Conservation (phyloP, 1,140 invertebrate genomes). For the Drosophila takahashii region DNA sequence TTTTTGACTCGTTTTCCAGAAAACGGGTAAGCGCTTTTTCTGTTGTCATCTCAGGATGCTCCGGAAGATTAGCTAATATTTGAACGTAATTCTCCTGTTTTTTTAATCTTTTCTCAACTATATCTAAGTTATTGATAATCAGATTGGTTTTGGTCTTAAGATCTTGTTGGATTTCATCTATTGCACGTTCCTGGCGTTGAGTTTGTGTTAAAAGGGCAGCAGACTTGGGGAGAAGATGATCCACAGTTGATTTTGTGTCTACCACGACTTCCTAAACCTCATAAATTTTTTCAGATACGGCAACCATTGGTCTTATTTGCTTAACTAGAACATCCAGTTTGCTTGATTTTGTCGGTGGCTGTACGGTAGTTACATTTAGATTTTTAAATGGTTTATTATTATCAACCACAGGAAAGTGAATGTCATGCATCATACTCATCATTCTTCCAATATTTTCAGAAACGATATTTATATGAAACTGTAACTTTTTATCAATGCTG, state of each 20-base stretch:
- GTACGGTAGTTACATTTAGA: slow-evolving; percentile 85
- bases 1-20: slow-evolving; percentile 90
- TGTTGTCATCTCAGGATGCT: slow-evolving; percentile 89
- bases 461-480: slow-evolving; percentile 93
- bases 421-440: slow-evolving; percentile 90
- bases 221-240: slow-evolving; percentile 93
- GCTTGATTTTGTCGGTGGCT: slow-evolving; percentile 87
- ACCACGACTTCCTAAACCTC: slow-evolving; percentile 95
- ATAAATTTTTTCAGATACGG: slow-evolving; percentile 95
- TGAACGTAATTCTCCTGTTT: slow-evolving; percentile 91
- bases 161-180: slow-evolving; percentile 94
- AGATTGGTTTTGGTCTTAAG: slow-evolving; percentile 92
- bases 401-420: slow-evolving; percentile 92
- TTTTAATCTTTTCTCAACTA: slow-evolving; percentile 92
- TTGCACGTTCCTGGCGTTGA: slow-evolving; percentile 93
- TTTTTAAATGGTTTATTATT: slow-evolving; percentile 84
- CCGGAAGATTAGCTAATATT: slow-evolving; percentile 88
- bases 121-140: slow-evolving; percentile 94
- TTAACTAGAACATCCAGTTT: slow-evolving; percentile 92
- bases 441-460: slow-evolving; percentile 92
- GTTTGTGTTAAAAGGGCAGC: slow-evolving; percentile 94
- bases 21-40: slow-evolving; percentile 91
- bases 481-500: slow-evolving; percentile 92
- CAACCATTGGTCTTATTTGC: slow-evolving; percentile 92
- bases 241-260: slow-evolving; percentile 93